These are phyloP conservation scores for Cettia cetti DNA, from an alignment of 2,113 vertebrate species.

Conservation along the genomic window DNA sequence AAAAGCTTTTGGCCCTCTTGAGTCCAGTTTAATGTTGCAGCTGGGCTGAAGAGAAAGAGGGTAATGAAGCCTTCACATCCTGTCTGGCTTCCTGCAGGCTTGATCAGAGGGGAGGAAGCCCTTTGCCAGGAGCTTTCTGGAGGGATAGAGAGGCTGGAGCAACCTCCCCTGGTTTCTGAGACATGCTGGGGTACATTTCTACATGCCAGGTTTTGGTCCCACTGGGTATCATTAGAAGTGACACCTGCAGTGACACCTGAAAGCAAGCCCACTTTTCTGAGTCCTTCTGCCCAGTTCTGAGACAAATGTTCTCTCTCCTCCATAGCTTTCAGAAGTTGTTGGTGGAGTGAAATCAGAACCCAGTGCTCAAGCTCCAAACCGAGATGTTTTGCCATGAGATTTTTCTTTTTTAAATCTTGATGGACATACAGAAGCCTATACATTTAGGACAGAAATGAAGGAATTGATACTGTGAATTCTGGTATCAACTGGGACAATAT, in stretches of 20 bases:
- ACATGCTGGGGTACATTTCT: rapidly evolving
- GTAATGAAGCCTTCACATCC: constrained; percentile 5
- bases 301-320: neutral
- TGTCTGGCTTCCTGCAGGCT: neutral
- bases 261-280: neutral
- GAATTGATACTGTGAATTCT: neutral
- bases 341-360: neutral
- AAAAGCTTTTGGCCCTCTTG: constrained; percentile 30
- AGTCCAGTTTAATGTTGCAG: constrained; percentile 11
- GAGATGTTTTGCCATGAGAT: neutral
- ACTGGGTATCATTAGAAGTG: neutral
- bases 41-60: neutral
- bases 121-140: neutral
- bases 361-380: neutral
- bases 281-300: neutral
- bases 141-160: neutral
- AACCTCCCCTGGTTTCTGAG: neutral
- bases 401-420: neutral
- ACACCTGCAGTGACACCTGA: neutral
- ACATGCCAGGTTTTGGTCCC: neutral
- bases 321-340: neutral
- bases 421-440: neutral
- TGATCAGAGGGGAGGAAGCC: neutral
- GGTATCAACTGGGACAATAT: rapidly evolving
- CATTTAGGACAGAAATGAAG: neutral